phyloP scores from a whole-genome alignment of 2,113 vertebrate genomes.

The Elachura formosa region DNA sequence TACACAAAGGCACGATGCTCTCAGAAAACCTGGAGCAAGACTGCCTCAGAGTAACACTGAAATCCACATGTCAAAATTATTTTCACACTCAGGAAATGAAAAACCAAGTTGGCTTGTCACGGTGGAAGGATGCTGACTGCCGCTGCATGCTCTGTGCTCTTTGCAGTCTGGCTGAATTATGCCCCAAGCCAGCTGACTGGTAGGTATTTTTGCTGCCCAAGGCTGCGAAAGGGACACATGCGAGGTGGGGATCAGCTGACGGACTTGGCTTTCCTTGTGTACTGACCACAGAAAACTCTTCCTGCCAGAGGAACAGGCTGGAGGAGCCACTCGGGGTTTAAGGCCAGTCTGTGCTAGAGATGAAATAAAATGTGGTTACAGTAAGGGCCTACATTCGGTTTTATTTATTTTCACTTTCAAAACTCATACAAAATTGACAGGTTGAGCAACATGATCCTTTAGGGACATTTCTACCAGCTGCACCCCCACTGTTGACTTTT shows the following conservation, averaged over 20 bases:
- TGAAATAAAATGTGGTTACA: neutral
- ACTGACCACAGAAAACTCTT: neutral
- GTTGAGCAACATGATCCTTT: neutral
- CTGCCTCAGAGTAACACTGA: neutral
- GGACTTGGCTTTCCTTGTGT: neutral
- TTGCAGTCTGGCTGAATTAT: neutral
- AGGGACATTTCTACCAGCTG: slow-evolving; percentile 1
- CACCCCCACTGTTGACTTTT: neutral
- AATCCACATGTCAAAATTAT: neutral
- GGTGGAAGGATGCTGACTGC: neutral
- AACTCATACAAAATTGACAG: neutral
- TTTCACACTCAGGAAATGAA: neutral
- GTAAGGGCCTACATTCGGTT: neutral
- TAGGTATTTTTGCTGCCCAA: neutral
- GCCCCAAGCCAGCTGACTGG: neutral
- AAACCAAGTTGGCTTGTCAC: neutral
- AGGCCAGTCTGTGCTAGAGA: neutral
- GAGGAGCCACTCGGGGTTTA: neutral
- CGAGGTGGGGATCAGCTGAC: neutral
- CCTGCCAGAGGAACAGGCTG: neutral
- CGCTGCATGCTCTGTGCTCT: neutral
- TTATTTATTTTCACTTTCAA: neutral
- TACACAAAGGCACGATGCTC: neutral
- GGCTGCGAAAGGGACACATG: neutral
- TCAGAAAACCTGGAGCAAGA: neutral